These are phyloP conservation scores for Chrysina gloriosa DNA, from an alignment of 2,888 invertebrate genomes.

Conservation along the genomic window DNA sequence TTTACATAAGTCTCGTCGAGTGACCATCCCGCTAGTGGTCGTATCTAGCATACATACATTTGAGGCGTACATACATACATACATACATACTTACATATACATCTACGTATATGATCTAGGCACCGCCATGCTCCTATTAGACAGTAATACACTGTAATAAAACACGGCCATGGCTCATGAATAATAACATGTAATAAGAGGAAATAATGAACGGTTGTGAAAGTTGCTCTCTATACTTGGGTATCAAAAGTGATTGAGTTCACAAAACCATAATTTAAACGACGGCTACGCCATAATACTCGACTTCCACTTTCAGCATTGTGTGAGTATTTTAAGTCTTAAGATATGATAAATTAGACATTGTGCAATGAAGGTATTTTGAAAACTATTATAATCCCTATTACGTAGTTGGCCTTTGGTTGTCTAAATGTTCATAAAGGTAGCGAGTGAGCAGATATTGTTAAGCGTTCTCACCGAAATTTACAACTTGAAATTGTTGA, in stretches of 20 bases:
- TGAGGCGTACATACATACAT: neutral
- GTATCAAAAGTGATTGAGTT: slow-evolving; percentile 43
- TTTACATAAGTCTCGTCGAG: slow-evolving; percentile 26
- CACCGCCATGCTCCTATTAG: slow-evolving; percentile 46
- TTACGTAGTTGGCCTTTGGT: slow-evolving; percentile 9
- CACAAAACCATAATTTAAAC: slow-evolving; percentile 40
- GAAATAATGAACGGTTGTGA: slow-evolving; percentile 56
- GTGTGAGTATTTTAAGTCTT: slow-evolving; percentile 31
- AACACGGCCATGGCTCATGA: slow-evolving; percentile 52
- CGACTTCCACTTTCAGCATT: slow-evolving; percentile 34
- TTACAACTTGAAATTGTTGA: slow-evolving; percentile 15
- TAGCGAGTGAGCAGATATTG: neutral
- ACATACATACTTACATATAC: neutral
- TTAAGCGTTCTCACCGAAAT: neutral
- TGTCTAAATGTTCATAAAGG: neutral
- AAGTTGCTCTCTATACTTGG: slow-evolving; percentile 53
- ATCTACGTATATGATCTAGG: slow-evolving; percentile 15
- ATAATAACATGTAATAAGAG: slow-evolving; percentile 55
- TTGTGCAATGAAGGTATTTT: slow-evolving; percentile 30
- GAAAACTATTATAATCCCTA: slow-evolving; percentile 20
- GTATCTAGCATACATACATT: slow-evolving; percentile 5
- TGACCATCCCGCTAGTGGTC: slow-evolving; percentile 16
- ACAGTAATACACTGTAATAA: slow-evolving; percentile 51
- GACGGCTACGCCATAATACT: slow-evolving; percentile 14
- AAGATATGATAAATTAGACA: slow-evolving; percentile 36